Conservation (phyloP, 2,113 vertebrate species). For the Pavo muticus region DNA sequence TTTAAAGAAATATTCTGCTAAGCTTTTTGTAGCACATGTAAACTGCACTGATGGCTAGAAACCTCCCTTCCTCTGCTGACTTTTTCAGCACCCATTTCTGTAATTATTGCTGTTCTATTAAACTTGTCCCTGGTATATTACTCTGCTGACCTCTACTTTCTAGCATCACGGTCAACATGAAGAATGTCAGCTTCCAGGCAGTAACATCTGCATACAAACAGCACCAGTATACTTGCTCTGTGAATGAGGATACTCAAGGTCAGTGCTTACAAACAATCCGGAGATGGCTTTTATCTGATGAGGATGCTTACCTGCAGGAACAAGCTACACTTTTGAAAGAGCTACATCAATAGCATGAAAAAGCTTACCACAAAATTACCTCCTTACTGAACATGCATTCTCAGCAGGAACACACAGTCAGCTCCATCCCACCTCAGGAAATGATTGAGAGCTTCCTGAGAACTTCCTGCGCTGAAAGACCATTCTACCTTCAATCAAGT, state of each 20-base stretch:
- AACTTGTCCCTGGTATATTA: not conserved
- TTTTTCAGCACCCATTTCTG: not conserved
- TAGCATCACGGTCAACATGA: fast-evolving
- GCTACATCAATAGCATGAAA: not conserved
- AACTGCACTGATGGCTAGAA: not conserved
- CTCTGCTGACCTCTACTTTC: not conserved
- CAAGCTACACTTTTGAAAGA: not conserved
- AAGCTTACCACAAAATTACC: not conserved
- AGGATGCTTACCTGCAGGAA: not conserved
- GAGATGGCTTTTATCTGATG: not conserved
- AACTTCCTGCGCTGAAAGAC: not conserved
- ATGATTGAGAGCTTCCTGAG: not conserved
- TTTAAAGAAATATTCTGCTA: not conserved
- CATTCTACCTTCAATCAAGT: fast-evolving
- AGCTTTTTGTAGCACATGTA: not conserved
- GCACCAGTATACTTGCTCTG: not conserved
- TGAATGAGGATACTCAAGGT: not conserved
- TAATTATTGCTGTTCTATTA: not conserved
- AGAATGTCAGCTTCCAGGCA: not conserved
- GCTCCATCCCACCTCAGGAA: not conserved
- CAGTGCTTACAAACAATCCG: fast-evolving
- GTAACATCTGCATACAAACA: fast-evolving
- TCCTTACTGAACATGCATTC: fast-evolving
- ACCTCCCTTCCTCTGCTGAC: not conserved
- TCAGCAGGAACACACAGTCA: not conserved